Percentiles rank a stretch among this genome's conserved stretches.
Evolutionary conservation across 2,888 invertebrate species (phyloP).

Genomic region (Phasia obesa): DNA sequence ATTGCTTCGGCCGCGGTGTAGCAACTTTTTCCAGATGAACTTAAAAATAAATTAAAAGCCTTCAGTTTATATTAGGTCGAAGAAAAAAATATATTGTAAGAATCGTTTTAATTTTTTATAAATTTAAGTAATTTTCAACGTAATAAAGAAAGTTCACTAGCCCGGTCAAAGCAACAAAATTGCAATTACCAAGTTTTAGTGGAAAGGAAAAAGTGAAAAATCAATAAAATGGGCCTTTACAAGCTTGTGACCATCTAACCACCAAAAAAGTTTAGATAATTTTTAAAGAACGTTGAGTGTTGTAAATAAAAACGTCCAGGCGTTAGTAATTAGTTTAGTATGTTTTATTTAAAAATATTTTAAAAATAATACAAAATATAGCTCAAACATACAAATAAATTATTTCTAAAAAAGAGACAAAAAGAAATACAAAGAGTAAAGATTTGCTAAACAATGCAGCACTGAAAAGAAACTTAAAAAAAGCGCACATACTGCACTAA

Average conservation of each 20-base stretch:
- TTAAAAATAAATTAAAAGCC: not conserved
- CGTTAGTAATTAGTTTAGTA: not conserved
- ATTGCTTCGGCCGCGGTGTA: conserved; percentile 49
- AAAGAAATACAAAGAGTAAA: not conserved
- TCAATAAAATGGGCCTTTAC: conserved; percentile 38
- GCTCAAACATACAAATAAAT: conserved; percentile 5
- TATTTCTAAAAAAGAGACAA: not conserved
- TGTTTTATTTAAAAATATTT: not conserved
- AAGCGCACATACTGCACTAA: conserved; percentile 24
- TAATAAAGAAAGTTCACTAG: conserved; percentile 29
- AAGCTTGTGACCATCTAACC: conserved; percentile 43
- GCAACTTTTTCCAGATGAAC: conserved; percentile 22
- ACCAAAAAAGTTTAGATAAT: conserved; percentile 31
- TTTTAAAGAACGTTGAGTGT: conserved; percentile 14
- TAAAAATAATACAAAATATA: not conserved
- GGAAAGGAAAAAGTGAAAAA: conserved; percentile 53
- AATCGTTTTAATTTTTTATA: not conserved
- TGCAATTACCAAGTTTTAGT: conserved; percentile 18
- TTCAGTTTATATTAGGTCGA: conserved; percentile 17
- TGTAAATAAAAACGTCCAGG: conserved; percentile 16
- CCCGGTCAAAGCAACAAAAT: conserved; percentile 49
- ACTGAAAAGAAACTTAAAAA: conserved; percentile 5
- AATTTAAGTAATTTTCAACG: not conserved
- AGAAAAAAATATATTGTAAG: conserved; percentile 24
- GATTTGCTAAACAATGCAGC: conserved; percentile 17